Base-by-base conservation (phyloP, 2,797 vertebrate genomes). In the Lacerta bilineata region DNA sequence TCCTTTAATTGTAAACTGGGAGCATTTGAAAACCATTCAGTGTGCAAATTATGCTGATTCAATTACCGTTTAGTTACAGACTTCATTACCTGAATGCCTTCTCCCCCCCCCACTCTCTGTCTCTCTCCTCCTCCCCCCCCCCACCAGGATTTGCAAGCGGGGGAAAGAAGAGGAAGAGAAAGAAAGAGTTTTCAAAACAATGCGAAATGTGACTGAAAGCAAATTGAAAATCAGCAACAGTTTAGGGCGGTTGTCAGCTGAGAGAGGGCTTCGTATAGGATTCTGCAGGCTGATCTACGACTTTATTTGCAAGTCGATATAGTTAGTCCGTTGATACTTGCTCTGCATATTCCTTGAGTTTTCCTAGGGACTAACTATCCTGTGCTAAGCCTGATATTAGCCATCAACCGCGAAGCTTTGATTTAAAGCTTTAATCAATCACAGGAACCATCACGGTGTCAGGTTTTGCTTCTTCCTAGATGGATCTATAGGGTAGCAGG, bases 31-130 rank as follows among this genome's bases (percentile, higher is more conserved):
- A 97, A 97, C 95, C 96, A 96, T 97, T 97, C 96, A 96, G 94
- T 97, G 96, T 96, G 96, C 96, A 97, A 97, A 97, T 97, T 96
- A 97, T 97, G 96, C 97, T 97, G 96, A 97, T 97, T 97, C 97
- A 98, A 97, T 98, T 97, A 97, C 96, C 95, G 96, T 96, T 97
- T 97, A 97, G 95, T 97, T 97, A 96, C 96, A 97, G 96, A 97
- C 97, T 97, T 97, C 97, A 97, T 97, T 97, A 97, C 97, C 97
- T 97, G 97, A 96, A 95, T 96, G 94, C 92, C 85, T 95, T 92
- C 90, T 89, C 90, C 46, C 79, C 36, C 69, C 10, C 13, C 4
- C n/a, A 20, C 20, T 27, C 55, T 25, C 39, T 41, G 39, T 1
- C 64, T 3, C 82, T 29, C n/a, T 29, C 5, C 61, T 9, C 33